Percentiles rank a stretch among this genome's conserved stretches.
Evolutionary conservation across 2,888 invertebrate genomes (phyloP).

Genomic region (Lochmaea crataegi): DNA sequence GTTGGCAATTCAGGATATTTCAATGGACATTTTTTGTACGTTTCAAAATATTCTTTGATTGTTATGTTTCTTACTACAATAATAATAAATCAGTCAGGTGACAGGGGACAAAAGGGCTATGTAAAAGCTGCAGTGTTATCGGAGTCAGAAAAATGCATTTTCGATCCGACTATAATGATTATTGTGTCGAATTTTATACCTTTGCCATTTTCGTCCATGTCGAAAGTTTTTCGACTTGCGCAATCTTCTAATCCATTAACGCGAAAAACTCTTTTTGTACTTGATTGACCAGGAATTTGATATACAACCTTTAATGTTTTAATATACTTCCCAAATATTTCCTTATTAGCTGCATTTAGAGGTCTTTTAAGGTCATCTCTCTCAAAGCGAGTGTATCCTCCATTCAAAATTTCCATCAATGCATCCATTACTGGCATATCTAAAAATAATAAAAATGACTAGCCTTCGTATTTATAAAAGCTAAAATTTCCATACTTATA

Average conservation of each 20-base stretch:
- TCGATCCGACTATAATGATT: background rate
- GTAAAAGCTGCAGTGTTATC: too few species aligned
- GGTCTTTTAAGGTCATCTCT: slow-evolving; percentile 33
- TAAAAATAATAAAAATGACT: background rate
- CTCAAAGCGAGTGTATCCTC: slow-evolving; percentile 13
- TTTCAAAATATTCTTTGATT: slow-evolving; percentile 66
- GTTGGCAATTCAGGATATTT: slow-evolving; percentile 81
- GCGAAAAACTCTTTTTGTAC: slow-evolving; percentile 62
- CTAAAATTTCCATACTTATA: background rate
- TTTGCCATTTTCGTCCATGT: background rate
- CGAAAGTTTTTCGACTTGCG: background rate
- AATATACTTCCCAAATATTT: slow-evolving; percentile 46
- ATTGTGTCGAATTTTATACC: background rate
- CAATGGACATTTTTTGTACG: slow-evolving; percentile 62
- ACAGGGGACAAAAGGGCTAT: too few species aligned
- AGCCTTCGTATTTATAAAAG: too few species aligned
- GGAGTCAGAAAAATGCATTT: background rate
- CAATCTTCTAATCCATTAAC: slow-evolving; percentile 8
- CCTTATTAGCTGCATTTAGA: slow-evolving; percentile 44
- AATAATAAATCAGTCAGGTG: background rate
- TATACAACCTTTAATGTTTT: slow-evolving; percentile 64
- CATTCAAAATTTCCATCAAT: slow-evolving; percentile 40
- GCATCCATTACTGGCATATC: slow-evolving; percentile 65
- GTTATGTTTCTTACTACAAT: slow-evolving; percentile 56
- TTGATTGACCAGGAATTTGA: slow-evolving; percentile 64